Conservation (phyloP, 2,797 vertebrate species). For the Salarias fasciatus region DNA sequence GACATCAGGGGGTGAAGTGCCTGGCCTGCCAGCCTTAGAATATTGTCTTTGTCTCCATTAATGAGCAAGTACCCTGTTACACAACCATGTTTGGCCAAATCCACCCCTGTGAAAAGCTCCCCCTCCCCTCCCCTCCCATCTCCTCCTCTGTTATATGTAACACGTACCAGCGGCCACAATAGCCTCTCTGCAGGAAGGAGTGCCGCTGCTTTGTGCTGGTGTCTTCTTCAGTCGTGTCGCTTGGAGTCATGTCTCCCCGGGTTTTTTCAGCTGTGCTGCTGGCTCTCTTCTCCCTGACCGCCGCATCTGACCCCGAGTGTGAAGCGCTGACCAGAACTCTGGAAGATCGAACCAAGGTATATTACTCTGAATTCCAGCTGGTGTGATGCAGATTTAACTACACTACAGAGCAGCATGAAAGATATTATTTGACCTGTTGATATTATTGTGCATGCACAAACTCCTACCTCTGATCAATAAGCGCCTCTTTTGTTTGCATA, state of each 20-base stretch:
- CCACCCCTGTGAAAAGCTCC: background rate
- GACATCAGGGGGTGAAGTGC: no score
- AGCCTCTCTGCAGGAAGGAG: background rate
- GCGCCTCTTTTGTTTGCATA: no score
- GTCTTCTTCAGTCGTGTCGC: slow-evolving; percentile 6
- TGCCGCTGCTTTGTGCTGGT: slow-evolving; percentile 3
- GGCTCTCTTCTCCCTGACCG: slow-evolving; percentile 49
- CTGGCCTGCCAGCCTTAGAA: no score
- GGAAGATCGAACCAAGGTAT: slow-evolving; percentile 39
- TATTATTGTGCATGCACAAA: no score
- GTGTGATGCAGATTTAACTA: no score
- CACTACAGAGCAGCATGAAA: no score
- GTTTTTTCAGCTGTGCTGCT: slow-evolving; percentile 47
- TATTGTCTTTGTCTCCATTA: no score
- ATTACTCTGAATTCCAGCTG: no score
- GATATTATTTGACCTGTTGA: no score
- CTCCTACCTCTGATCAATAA: no score
- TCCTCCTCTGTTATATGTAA: background rate
- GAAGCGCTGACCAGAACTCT: slow-evolving; percentile 44
- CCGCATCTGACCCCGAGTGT: slow-evolving; percentile 40
- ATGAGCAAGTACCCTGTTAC: background rate
- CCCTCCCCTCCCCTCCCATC: background rate
- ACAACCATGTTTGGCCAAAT: background rate
- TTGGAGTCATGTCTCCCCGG: slow-evolving; percentile 41
- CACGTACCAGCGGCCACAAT: no score